Conservation (phyloP, 2,113 vertebrate species). For the Paedocypris sp. region DNA sequence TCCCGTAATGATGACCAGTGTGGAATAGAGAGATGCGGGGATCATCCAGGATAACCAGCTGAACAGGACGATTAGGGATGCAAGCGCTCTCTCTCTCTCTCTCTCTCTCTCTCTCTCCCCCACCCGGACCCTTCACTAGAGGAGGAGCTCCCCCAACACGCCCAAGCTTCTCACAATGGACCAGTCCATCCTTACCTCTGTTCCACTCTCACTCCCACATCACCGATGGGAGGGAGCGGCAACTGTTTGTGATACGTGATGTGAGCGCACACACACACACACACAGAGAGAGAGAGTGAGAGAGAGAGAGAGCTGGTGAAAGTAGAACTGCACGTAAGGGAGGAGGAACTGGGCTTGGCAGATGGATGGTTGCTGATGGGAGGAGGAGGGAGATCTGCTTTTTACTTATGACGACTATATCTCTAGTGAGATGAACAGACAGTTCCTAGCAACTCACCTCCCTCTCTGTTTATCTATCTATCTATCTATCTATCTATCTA, state of each 20-base stretch:
- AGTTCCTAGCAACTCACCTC: too few relatives aligned
- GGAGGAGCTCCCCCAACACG: conserved; percentile 10
- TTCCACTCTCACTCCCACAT: conserved; percentile 13
- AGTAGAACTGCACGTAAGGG: neutral
- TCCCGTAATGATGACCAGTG: neutral
- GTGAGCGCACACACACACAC: too few relatives aligned
- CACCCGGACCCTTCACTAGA: neutral
- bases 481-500: too few relatives aligned
- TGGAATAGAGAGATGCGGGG: neutral
- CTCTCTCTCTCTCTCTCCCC: conserved; percentile 1
- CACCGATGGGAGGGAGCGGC: conserved; percentile 13
- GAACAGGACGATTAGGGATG: conserved; percentile 11
- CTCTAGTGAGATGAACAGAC: too few relatives aligned
- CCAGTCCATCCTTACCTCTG: conserved; percentile 11
- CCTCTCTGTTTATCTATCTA: too few relatives aligned
- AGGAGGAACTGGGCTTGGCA: conserved; percentile 11
- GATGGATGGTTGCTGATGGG: conserved; percentile 21
- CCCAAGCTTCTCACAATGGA: conserved; percentile 16
- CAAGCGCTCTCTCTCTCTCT: neutral
- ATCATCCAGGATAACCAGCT: conserved; percentile 7
- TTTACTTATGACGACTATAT: conserved; percentile 36
- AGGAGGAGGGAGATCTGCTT: conserved; percentile 2
- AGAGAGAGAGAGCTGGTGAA: neutral
- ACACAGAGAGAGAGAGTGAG: neutral
- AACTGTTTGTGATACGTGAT: neutral